phyloP scores from a whole-genome alignment of 2,113 vertebrate genomes.

The Vidua chalybeata region DNA sequence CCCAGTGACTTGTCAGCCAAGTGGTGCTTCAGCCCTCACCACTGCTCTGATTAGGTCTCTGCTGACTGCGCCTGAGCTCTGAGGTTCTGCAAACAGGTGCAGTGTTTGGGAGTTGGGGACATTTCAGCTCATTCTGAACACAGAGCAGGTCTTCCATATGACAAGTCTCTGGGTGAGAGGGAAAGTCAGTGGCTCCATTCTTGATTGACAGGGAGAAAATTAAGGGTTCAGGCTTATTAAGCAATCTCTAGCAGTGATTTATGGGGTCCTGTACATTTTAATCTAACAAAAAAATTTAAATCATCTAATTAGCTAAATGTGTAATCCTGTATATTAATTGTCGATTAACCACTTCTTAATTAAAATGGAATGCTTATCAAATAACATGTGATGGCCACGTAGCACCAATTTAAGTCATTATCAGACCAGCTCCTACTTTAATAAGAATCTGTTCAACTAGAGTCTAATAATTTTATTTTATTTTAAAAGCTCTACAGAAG shows the following conservation, averaged over 20 bases:
- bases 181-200: background rate
- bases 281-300: slow-evolving; percentile 51
- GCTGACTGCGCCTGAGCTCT: background rate
- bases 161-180: background rate
- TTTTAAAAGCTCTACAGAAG: background rate
- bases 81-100: background rate
- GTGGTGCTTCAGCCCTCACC: background rate
- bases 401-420: slow-evolving; percentile 33
- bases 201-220: slow-evolving; percentile 29
- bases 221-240: slow-evolving; percentile 41
- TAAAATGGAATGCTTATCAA: slow-evolving; percentile 60
- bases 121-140: background rate
- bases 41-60: background rate
- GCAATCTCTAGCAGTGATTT: slow-evolving; percentile 55
- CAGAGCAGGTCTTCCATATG: background rate
- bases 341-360: slow-evolving; percentile 56
- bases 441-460: background rate
- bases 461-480: background rate
- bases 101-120: background rate
- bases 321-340: slow-evolving; percentile 63
- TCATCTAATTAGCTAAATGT: slow-evolving; percentile 57
- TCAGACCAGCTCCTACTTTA: slow-evolving; percentile 5
- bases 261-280: slow-evolving; percentile 53
- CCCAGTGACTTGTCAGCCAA: background rate
- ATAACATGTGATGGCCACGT: slow-evolving; percentile 55